A percentile compares a stretch with the other conserved stretches of the same genome.
phyloP scores from a whole-genome alignment of 1,140 invertebrate genomes.

The Leptopilina boulardi region DNA sequence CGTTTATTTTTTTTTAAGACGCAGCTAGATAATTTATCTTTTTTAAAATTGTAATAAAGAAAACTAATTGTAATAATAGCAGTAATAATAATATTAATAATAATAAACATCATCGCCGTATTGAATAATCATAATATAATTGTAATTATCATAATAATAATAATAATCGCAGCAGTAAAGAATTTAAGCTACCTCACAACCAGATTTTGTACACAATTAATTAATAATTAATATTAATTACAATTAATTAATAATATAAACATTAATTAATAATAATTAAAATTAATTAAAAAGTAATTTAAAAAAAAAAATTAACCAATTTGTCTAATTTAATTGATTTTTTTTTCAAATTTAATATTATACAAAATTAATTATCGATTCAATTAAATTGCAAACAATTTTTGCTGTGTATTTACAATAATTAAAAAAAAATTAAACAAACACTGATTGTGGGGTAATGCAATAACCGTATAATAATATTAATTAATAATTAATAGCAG shows the following conservation, averaged over 20 bases:
- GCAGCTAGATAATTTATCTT: constrained; percentile 49
- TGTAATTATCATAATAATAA: constrained; percentile 61
- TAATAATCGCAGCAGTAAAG: constrained; percentile 66
- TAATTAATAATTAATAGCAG: constrained; percentile 51
- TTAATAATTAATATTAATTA: background rate
- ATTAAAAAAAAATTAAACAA: constrained; percentile 7
- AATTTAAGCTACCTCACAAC: constrained; percentile 58
- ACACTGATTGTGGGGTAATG: constrained; percentile 50
- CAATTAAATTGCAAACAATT: too few species aligned
- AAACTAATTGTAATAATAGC: constrained; percentile 54
- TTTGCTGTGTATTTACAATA: background rate
- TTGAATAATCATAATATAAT: constrained; percentile 55
- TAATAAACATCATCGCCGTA: constrained; percentile 17
- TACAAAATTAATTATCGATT: too few species aligned
- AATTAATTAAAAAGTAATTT: too few species aligned
- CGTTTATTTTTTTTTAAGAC: constrained; percentile 33
- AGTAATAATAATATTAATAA: constrained; percentile 43
- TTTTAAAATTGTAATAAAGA: constrained; percentile 60
- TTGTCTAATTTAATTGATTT: too few species aligned
- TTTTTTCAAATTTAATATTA: too few species aligned
- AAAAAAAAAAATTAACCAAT: too few species aligned
- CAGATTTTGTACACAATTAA: background rate
- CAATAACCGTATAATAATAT: constrained; percentile 47
- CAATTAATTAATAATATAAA: too few species aligned
- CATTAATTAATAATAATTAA: too few species aligned